Evolutionary conservation across 2,797 vertebrate species (phyloP), one percentile per base, ranked within the genome.

Genomic region (Limosa lapponica): DNA sequence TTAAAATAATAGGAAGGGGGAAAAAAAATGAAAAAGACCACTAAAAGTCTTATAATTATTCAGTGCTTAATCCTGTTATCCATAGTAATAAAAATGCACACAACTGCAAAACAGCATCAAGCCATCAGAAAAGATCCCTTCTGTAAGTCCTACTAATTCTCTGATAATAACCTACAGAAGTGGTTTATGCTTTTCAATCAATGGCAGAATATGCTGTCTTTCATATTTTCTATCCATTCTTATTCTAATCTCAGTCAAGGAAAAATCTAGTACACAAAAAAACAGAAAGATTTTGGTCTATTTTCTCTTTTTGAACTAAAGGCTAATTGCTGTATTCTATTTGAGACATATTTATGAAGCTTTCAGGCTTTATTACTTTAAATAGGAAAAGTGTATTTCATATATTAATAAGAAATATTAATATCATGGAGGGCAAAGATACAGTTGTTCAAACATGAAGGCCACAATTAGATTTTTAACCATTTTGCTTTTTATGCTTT

Each of bases 61-160:
- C 24, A 57, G 4, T 49, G 1, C 52, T 89, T 69, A 82, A 88
- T 67, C 24, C 43, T 46, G 20, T 44, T 74, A 78, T 3, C 22
- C 23, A 16, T 17, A 43, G 19, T 19, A 74, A 77, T 49, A 82
- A 86, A 81, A 88, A 81, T 43, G 15, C 30, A 75, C 11, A 52
- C 13, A 87, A 72, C 34, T 71, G 32, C 46, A 95, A 83, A 83
- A 69, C 4, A 71, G 5, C 28, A 84, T 75, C 46, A 84, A 69
- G 11, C 7, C 6, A 32, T 69, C 22, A 83, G 48, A 46, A 78
- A 79, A 58, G 2, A 75, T 46, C 11, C 3, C 2, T 57, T 57
- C 25, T 36, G 16, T 69, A 93, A 95, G 84, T 89, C 52, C 37
- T 72, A 24, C 11, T 75, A 81, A 49, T 75, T 93, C 49, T 55